Evolutionary conservation across 1,140 invertebrate species (phyloP), one percentile per base, ranked within the genome.

Genomic region (Pachypeltis micranthus): DNA sequence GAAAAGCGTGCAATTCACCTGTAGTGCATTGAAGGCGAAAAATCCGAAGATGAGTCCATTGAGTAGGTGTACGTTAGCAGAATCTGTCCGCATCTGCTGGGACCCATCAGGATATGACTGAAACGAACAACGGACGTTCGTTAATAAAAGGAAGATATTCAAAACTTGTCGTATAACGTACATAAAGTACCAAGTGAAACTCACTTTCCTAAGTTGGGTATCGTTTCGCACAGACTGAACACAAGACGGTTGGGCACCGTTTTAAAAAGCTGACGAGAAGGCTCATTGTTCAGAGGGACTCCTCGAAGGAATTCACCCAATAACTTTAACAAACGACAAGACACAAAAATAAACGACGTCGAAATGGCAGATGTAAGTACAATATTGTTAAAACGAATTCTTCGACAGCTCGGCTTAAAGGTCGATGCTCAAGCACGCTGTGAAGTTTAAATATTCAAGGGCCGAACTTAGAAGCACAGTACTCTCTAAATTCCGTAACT

Each of bases 71-170:
- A 95, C 60, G 91, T 93, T 59, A 96, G 74, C 62, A 96, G 80
- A 80, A 90, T 95, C 74, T 92, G 88, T 7, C 92, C 92, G 77
- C 91, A 94, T 69, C 91, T 86, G 25, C 90, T 92, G 68, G 95
- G 87, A 7, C 93, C 93, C 83, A 96, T 89, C 72, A 93, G 90
- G 39, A 95, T 84, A 76, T 96, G 90, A 64, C 70, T 71, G 56
- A 34, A 71, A 68, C 10, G 10, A 51, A 55, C 16, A 21, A 28
- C 27, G 25, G 1, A 51, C 23, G 4, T 51, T 51, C 4, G 47
- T 51, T 51, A 51, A 51, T 51, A 4, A 21, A 51, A 4, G 47
- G 23, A 51, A 51, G 10, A 51, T 10, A 51, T 51, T 51, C 7
- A 21, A 51, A 14, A 39, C 16, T 39, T 39, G 7, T 39, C 31